phyloP scores from a whole-genome alignment of 2,888 invertebrate genomes.

The Philopedon plagiatum region DNA sequence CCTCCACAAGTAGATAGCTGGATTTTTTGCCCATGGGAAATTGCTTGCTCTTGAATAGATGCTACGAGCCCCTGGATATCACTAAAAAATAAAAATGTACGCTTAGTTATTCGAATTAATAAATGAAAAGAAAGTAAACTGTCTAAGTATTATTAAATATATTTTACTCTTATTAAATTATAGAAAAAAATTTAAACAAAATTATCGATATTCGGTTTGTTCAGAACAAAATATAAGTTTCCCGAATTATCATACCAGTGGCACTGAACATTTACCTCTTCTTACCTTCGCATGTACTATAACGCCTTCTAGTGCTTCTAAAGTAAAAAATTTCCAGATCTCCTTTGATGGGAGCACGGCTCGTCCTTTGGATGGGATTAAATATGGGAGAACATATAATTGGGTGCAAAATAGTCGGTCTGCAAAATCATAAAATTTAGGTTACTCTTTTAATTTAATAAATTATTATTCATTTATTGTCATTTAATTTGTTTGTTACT shows the following conservation, averaged over 20 bases:
- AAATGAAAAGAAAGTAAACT: constrained; percentile 1
- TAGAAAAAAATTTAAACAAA: neutral
- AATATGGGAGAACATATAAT: neutral
- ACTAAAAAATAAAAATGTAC: constrained; percentile 10
- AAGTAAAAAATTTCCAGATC: constrained; percentile 3
- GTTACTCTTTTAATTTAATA: neutral
- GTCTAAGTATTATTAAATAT: too few species aligned
- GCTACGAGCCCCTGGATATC: neutral
- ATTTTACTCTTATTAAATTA: too few species aligned
- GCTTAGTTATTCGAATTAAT: too few species aligned
- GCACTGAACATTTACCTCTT: neutral
- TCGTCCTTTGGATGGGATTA: constrained; percentile 17
- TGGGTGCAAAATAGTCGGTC: neutral
- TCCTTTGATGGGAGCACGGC: constrained; percentile 2
- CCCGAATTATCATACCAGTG: too few species aligned
- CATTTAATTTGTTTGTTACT: too few species aligned
- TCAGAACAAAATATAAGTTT: too few species aligned
- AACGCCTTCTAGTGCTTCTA: constrained; percentile 12
- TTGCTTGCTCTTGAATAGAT: constrained; percentile 2
- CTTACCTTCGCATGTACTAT: constrained; percentile 10
- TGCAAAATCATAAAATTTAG: neutral
- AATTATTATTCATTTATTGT: too few species aligned
- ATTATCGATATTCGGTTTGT: too few species aligned
- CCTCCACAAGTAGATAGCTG: constrained; percentile 18
- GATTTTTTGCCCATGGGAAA: neutral